Evolutionary conservation across 2,888 invertebrate species (phyloP).

Genomic region (Philereme vetulata): DNA sequence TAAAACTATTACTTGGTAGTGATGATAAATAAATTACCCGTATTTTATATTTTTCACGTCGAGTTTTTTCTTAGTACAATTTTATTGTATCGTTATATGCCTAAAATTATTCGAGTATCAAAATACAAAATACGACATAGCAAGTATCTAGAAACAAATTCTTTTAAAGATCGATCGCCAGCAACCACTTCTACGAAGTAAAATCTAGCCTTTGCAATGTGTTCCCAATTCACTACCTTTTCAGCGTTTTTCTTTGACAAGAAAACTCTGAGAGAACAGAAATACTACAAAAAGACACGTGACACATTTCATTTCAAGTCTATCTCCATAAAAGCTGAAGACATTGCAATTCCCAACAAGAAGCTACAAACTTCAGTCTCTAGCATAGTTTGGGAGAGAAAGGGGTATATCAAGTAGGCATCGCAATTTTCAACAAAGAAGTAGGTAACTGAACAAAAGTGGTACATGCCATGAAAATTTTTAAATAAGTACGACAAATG

Average conservation of each 20-base stretch:
- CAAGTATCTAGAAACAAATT: too few species aligned
- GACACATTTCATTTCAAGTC: constrained; percentile 16
- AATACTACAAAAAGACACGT: constrained; percentile 11
- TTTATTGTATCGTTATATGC: too few species aligned
- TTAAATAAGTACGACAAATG: neutral
- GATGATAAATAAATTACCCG: too few species aligned
- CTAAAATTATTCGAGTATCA: too few species aligned
- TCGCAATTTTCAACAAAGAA: neutral
- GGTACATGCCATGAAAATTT: neutral
- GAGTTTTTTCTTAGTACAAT: too few species aligned
- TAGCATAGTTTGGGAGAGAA: constrained; percentile 7
- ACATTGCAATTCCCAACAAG: constrained; percentile 11
- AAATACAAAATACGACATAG: too few species aligned
- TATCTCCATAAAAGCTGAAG: constrained; percentile 15
- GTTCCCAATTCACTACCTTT: constrained; percentile 11
- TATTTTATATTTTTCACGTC: too few species aligned
- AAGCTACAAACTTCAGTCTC: constrained; percentile 4
- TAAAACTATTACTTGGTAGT: too few species aligned
- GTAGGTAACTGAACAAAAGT: neutral
- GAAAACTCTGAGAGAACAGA: constrained; percentile 7
- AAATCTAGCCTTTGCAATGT: too few species aligned
- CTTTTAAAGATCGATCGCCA: too few species aligned
- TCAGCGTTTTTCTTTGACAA: constrained; percentile 7
- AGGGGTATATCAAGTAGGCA: constrained; percentile 3
- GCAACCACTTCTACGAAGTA: too few species aligned